These are phyloP conservation scores for Sakesphorus luctuosus DNA, from an alignment of 2,113 vertebrate species.

Conservation along the genomic window DNA sequence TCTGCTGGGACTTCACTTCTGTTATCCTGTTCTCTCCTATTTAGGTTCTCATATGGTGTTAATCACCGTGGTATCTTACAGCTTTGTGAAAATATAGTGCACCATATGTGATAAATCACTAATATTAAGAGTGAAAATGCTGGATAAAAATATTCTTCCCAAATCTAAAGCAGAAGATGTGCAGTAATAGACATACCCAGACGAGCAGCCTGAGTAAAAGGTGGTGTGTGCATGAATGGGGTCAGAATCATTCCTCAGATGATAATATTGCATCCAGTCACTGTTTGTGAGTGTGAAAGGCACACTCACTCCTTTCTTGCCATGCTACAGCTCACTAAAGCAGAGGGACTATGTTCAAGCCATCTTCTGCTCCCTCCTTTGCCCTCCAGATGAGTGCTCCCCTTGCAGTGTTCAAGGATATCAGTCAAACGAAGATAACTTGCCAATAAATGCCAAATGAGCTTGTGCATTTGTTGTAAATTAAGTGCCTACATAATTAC, in stretches of 20 bases:
- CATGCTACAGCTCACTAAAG: not conserved
- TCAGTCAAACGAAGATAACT: not conserved
- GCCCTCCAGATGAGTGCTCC: not conserved
- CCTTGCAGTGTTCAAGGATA: not conserved
- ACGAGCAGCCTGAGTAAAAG: not conserved
- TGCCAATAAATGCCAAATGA: not conserved
- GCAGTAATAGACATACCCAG: not conserved
- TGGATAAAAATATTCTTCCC: conserved; percentile 8
- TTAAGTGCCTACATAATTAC: not conserved
- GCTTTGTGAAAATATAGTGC: conserved; percentile 48
- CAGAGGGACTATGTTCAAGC: not conserved
- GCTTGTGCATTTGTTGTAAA: not conserved
- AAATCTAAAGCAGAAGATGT: not conserved
- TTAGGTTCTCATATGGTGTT: conserved; percentile 51
- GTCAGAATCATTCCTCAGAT: not conserved
- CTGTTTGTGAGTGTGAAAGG: not conserved
- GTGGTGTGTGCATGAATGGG: not conserved
- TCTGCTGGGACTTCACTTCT: conserved; percentile 13
- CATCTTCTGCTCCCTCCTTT: not conserved
- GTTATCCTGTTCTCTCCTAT: conserved; percentile 38
- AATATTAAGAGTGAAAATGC: conserved; percentile 56
- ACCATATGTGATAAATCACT: conserved; percentile 62
- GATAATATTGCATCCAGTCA: not conserved
- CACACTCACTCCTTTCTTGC: not conserved
- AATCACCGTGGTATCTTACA: conserved; percentile 66